phyloP scores from a whole-genome alignment of 2,113 vertebrate species.

The Tretioscincus oriximinensis region DNA sequence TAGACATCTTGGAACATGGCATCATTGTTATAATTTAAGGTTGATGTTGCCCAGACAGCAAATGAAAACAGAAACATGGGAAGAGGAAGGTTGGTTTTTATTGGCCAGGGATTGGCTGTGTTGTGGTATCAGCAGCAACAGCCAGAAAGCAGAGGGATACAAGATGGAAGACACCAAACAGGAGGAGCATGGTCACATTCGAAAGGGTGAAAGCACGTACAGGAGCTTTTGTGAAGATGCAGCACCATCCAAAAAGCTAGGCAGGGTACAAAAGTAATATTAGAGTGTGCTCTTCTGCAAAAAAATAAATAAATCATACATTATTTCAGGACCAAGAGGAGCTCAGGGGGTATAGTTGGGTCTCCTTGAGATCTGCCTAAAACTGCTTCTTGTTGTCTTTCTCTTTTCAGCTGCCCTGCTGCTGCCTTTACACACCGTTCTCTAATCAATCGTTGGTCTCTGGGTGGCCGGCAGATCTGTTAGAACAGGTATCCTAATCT shows the following conservation, averaged over 20 bases:
- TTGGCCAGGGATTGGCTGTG: not conserved
- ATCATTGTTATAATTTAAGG: slow-evolving; percentile 9
- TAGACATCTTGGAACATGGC: not conserved
- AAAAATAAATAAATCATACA: not conserved
- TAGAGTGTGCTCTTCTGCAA: not conserved
- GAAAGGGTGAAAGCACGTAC: not conserved
- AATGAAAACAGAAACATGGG: not conserved
- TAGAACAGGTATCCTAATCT: no score
- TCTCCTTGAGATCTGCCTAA: no score
- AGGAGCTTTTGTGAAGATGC: not conserved
- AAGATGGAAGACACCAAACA: not conserved
- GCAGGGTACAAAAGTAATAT: not conserved
- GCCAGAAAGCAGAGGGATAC: not conserved
- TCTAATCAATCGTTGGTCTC: no score
- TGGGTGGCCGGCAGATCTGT: no score
- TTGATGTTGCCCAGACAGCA: slow-evolving; percentile 20
- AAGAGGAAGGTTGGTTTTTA: slow-evolving; percentile 9
- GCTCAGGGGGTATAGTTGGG: no score
- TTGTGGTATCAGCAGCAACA: not conserved
- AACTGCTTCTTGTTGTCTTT: no score
- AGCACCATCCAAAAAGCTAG: not conserved
- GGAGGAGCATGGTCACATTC: not conserved
- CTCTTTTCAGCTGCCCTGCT: no score
- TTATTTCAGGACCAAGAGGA: no score
- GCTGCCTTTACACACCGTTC: no score